Base-by-base conservation (phyloP, 2,113 vertebrate species). In the Scomber japonicus region DNA sequence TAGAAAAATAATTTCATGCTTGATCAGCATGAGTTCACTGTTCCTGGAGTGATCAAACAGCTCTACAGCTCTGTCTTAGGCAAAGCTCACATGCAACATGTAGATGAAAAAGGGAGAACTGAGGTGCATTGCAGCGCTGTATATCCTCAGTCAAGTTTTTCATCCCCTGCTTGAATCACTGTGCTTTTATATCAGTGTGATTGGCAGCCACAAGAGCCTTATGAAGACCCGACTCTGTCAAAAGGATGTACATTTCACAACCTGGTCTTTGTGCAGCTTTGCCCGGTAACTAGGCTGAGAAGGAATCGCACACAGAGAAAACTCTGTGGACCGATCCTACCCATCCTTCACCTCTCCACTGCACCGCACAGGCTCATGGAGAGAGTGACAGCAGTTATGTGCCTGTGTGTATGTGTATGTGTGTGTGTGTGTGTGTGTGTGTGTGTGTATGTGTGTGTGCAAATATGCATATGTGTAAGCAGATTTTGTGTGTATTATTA, bases 121-220 rank as follows among this genome's bases (percentile, higher is more conserved):
- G 46, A 45, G 48, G 54, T 53, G 46, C 64, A 61, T 7, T 57
- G 66, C 40, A 31, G 45, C 30, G 10, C 81, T 69, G 44, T 64
- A 78, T 66, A 87, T 82, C 76, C 71, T 62, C 31, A 75, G 85
- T 75, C 51, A 74, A 84, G 82, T 91, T 81, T 51, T 84, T 85
- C 81, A 84, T 74, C 68, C 84, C 65, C 19, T 1, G 2, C 73
- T 53, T 71, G 73, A 87, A 88, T 88, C 78, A 27, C 49, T 12
- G 16, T 66, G 76, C 72, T 88, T 90, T 90, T 78, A 79, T 61
- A 71, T 82, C 50, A n/a, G 69, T 66, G 57, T 91, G 91, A 92
- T 86, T 89, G 90, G 80, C 90, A 89, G 91, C 73, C 85, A 71
- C 74, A n/a, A 19, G 73, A 90, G 86, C 82, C 70, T 78, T 71